Base-by-base conservation (phyloP, 2,113 vertebrate species). In the Callocephalon fimbriatum region DNA sequence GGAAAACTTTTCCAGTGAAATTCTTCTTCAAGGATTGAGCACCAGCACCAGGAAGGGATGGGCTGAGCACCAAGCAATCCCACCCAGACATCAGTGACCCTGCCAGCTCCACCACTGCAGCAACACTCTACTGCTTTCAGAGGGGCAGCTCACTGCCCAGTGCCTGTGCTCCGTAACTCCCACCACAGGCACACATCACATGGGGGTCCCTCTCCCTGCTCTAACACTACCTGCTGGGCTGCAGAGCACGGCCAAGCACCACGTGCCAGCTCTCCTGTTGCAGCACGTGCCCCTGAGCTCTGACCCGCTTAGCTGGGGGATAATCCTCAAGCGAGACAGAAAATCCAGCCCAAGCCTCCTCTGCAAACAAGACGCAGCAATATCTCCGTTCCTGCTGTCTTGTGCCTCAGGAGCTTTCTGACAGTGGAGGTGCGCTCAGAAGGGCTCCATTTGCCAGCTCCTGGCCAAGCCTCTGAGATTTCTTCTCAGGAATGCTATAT, bases 161-260 rank as follows among this genome's bases (percentile, higher is more conserved):
- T 16, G 37, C 11, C 59, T 8, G 6, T 0, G 0, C 16, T 35
- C 53, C 0, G 0, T 47, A 72, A 35, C 27, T 78, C 23, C 44
- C 21, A 65, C 20, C 7, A 4, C 0, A 10, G 54, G 27, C 67
- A 77, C 8, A 27, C 12, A 66, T 9, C 26, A 13, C 1, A 7
- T 16, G 11, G 29, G 92, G 50, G 22, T 25, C 25, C 35, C 86
- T 59, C 54, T 86, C 29, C 50, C 37, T 1, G 12, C 48, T 58
- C 45, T 0, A 0, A 20, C 25, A 6, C 29, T 32, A 68, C 44
- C 29, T 6, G 1, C 5, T 8, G 5, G 72, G 63, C 71, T 66
- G 78, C 32, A 48, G 73, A 85, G 45, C 12, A 1, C 5, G 51
- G 76, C 63, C 67, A 83, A 90, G 50, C 0, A 20, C 48, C 32